phyloP scores from a whole-genome alignment of 2,797 vertebrate species.

The Setipinna tenuifilis region DNA sequence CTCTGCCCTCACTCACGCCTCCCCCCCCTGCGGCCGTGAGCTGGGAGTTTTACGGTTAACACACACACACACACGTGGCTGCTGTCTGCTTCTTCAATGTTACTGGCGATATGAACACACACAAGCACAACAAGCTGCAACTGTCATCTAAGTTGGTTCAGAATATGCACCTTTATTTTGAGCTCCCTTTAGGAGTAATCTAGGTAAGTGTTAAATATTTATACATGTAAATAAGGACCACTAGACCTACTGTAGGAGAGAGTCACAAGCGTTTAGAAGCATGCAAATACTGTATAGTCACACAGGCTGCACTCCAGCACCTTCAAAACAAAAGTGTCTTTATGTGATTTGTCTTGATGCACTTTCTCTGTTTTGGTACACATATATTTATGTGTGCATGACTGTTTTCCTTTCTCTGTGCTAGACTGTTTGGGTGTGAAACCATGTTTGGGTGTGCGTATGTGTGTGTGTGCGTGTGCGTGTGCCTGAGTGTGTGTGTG shows the following conservation, averaged over 20 bases:
- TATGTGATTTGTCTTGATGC: conserved; percentile 43
- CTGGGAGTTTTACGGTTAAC: conserved; percentile 74
- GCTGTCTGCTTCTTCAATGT: conserved; percentile 78
- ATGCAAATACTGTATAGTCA: conserved; percentile 50
- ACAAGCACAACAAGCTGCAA: conserved; percentile 86
- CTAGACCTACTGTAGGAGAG: neutral
- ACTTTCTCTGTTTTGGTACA: conserved; percentile 57
- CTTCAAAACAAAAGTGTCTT: conserved; percentile 40
- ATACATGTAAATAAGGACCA: conserved; percentile 47
- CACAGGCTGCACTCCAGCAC: conserved; percentile 43
- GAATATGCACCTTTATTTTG: conserved; percentile 94
- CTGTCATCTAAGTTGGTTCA: conserved; percentile 99
- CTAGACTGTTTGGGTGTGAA: conserved; percentile 38
- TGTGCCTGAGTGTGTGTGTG: neutral
- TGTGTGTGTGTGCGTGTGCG: conserved; percentile 43
- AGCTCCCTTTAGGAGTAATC: conserved; percentile 79
- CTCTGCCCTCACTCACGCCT: conserved; percentile 46
- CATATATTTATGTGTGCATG: conserved; percentile 68
- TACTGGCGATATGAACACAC: conserved; percentile 96
- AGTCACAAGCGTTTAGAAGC: conserved; percentile 48
- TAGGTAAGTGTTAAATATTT: conserved; percentile 93
- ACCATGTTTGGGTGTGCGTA: conserved; percentile 34
- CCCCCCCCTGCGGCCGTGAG: conserved; percentile 43
- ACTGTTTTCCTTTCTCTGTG: conserved; percentile 53
- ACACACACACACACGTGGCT: conserved; percentile 37